These are phyloP conservation scores for Aspidiotus destructor DNA, from an alignment of 2,888 invertebrate species.

Conservation along the genomic window DNA sequence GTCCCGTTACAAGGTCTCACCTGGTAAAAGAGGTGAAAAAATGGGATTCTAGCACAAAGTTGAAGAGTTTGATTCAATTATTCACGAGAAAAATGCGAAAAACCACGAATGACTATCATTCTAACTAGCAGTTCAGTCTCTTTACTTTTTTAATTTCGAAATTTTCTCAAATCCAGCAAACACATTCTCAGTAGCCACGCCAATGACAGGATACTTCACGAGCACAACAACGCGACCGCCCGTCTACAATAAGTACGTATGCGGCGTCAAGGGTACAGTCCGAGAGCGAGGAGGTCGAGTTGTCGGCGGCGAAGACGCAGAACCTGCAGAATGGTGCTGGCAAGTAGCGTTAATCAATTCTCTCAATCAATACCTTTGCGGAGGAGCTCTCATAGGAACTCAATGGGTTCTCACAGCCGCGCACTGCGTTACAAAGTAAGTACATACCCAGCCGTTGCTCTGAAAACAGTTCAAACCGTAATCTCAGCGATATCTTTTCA, in stretches of 20 bases:
- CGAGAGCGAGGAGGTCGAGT: slow-evolving; percentile 48
- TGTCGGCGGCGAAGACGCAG: slow-evolving; percentile 84
- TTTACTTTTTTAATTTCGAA: too few relatives aligned
- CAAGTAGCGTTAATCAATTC: slow-evolving; percentile 88
- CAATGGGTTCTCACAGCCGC: slow-evolving; percentile 92
- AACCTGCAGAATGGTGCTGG: slow-evolving; percentile 92
- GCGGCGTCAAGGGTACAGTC: slow-evolving; percentile 77
- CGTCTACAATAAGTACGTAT: slow-evolving; percentile 80
- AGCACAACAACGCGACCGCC: slow-evolving; percentile 51
- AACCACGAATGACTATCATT: too few relatives aligned
- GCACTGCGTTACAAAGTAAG: slow-evolving; percentile 87
- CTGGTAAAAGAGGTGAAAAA: too few relatives aligned
- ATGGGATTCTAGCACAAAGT: too few relatives aligned
- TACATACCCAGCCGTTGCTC: slow-evolving; percentile 35
- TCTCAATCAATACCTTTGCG: slow-evolving; percentile 85
- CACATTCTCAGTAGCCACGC: slow-evolving; percentile 13
- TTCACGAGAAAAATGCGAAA: too few relatives aligned
- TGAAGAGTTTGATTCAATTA: too few relatives aligned
- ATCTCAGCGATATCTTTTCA: slow-evolving; percentile 42
- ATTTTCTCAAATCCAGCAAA: slow-evolving; percentile 3
- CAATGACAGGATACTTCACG: slow-evolving; percentile 13
- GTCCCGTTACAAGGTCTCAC: too few relatives aligned
- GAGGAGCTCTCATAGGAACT: slow-evolving; percentile 83
- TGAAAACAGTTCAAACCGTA: background rate
- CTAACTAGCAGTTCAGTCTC: too few relatives aligned